These are phyloP conservation scores for Capromys pilorides DNA, from an alignment of 2,797 vertebrate species.

Conservation along the genomic window DNA sequence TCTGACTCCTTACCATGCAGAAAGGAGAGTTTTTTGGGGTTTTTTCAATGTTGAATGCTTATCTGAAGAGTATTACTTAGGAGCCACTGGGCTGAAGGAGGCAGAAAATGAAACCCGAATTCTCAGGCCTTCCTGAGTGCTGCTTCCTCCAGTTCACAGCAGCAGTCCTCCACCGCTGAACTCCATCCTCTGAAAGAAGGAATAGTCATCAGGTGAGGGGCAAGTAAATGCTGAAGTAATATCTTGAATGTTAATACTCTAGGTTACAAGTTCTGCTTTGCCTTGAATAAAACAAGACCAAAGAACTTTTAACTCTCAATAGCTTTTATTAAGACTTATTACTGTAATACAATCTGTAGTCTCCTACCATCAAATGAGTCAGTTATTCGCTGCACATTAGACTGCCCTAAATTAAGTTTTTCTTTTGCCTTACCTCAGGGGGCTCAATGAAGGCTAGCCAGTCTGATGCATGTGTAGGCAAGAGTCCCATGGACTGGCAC, in stretches of 20 bases:
- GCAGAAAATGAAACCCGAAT: conserved; percentile 26
- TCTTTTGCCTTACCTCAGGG: conserved; percentile 89
- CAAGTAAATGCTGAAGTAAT: background rate
- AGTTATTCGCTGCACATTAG: background rate
- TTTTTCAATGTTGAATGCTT: conserved; percentile 44
- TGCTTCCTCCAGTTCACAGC: conserved; percentile 84
- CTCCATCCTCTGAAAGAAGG: conserved; percentile 92
- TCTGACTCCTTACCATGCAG: conserved; percentile 34
- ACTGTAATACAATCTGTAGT: background rate
- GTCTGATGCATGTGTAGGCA: conserved; percentile 97
- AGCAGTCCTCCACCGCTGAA: conserved; percentile 95
- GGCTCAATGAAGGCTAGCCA: conserved; percentile 98
- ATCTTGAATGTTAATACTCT: conserved; percentile 12
- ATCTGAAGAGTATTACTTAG: background rate
- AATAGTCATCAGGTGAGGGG: background rate
- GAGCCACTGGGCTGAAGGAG: background rate
- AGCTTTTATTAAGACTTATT: conserved; percentile 33
- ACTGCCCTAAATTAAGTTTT: conserved; percentile 31
- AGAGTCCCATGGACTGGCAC: conserved; percentile 98
- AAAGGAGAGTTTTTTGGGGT: conserved; percentile 41
- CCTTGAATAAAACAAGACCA: background rate
- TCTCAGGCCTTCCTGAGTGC: background rate
- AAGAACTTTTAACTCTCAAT: background rate
- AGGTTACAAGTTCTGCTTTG: conserved; percentile 26
- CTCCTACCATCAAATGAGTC: conserved; percentile 1